Percentiles rank a stretch among this genome's conserved stretches.
These are phyloP conservation scores for Macaca mulatta DNA, from an alignment of 2,113 vertebrate species.

Conservation along the genomic window DNA sequence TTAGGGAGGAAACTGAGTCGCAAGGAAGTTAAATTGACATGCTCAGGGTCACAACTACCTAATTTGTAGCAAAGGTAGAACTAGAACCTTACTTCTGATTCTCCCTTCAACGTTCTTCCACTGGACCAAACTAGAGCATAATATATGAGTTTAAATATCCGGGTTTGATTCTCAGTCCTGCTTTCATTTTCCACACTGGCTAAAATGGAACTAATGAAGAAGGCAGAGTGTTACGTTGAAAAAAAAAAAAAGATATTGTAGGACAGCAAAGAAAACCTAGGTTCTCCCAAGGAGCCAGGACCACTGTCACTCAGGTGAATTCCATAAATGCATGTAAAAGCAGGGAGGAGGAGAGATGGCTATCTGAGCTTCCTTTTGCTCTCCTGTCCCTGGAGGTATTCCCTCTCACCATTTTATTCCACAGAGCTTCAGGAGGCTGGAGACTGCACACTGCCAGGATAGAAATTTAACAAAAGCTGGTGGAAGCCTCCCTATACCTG, in stretches of 20 bases:
- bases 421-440: not conserved
- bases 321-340: not conserved
- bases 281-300: not conserved
- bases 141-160: not conserved
- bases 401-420: not conserved
- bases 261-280: not conserved
- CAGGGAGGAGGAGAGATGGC: not conserved
- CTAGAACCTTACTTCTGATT: not conserved
- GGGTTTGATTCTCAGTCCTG: not conserved
- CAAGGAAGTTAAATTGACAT: not conserved
- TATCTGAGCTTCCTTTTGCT: not conserved
- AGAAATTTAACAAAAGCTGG: not conserved
- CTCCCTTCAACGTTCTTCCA: not conserved
- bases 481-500: not conserved
- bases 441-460: not conserved
- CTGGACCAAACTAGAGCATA: not conserved
- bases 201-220: not conserved
- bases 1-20: not conserved
- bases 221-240: not conserved
- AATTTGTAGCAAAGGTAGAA: not conserved
- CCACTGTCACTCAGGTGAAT: not conserved
- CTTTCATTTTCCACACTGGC: constrained; percentile 6
- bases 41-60: not conserved
- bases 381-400: not conserved
- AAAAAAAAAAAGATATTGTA: not conserved